Percentiles rank a stretch among this genome's conserved stretches.
phyloP scores from a whole-genome alignment of 2,797 vertebrate genomes.

The Dendrocincla tyrannina region DNA sequence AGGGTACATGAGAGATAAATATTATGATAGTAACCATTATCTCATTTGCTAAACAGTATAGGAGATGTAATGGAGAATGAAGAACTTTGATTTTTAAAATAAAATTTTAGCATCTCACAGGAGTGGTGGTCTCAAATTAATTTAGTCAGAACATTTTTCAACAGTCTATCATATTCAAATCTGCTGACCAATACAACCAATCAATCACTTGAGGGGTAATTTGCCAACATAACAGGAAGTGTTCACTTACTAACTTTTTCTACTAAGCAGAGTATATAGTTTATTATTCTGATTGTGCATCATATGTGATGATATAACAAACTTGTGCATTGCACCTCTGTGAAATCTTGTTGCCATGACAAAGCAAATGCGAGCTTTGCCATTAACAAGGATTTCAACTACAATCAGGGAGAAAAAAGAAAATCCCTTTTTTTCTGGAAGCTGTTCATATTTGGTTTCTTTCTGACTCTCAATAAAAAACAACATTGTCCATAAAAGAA shows the following conservation, averaged over 20 bases:
- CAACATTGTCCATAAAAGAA: neutral
- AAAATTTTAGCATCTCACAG: neutral
- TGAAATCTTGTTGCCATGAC: neutral
- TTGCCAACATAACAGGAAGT: fast-evolving
- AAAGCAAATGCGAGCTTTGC: neutral
- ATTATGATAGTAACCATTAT: neutral
- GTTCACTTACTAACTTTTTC: neutral
- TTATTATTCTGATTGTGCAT: neutral
- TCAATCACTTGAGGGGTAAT: neutral
- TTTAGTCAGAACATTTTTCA: neutral
- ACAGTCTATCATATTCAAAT: neutral
- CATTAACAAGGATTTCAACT: neutral
- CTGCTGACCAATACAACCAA: neutral
- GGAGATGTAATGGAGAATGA: neutral
- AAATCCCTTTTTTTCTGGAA: neutral
- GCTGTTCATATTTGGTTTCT: neutral
- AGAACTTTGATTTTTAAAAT: neutral
- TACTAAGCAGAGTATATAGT: neutral
- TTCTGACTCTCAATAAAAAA: neutral
- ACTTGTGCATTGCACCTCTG: neutral
- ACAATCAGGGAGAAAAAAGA: neutral
- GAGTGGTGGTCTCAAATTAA: neutral
- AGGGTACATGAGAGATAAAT: neutral
- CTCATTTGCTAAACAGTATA: neutral
- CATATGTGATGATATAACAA: fast-evolving